Evolutionary conservation across 1,140 invertebrate genomes (phyloP).

Genomic region (Pseudoatta argentina): DNA sequence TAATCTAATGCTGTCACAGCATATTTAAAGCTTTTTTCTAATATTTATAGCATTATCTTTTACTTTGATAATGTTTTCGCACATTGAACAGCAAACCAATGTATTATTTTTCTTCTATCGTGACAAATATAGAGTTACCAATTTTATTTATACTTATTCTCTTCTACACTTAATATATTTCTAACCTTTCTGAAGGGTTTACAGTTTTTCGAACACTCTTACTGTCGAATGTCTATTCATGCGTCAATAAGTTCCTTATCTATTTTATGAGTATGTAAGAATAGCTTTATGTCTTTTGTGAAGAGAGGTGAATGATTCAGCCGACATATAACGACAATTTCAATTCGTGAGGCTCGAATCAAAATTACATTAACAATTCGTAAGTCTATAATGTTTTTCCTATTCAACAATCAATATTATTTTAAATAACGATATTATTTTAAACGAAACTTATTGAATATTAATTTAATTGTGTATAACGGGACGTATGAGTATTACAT

Average conservation of each 20-base stretch:
- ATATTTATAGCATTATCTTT: not conserved
- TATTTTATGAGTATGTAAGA: constrained; percentile 73
- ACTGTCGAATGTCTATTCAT: constrained; percentile 63
- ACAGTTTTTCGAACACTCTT: constrained; percentile 35
- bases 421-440: not conserved
- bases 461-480: not conserved
- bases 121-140: not conserved
- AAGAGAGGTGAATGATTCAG: constrained; percentile 47
- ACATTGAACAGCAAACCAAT: not conserved
- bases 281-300: constrained; percentile 69
- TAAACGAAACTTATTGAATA: not conserved
- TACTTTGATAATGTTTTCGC: not conserved
- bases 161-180: constrained; percentile 21
- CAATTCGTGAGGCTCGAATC: constrained; percentile 10
- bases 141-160: constrained; percentile 27
- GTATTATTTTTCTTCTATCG: not conserved
- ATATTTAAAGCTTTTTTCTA: not conserved
- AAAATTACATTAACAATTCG: not conserved
- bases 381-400: not conserved
- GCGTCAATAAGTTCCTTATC: constrained; percentile 75
- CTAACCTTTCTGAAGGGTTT: constrained; percentile 2
- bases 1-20: not conserved
- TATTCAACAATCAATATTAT: not conserved
- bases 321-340: constrained; percentile 27
- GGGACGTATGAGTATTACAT: not conserved